Base-by-base conservation (phyloP, 2,113 vertebrate species). In the Microtus ochrogaster region DNA sequence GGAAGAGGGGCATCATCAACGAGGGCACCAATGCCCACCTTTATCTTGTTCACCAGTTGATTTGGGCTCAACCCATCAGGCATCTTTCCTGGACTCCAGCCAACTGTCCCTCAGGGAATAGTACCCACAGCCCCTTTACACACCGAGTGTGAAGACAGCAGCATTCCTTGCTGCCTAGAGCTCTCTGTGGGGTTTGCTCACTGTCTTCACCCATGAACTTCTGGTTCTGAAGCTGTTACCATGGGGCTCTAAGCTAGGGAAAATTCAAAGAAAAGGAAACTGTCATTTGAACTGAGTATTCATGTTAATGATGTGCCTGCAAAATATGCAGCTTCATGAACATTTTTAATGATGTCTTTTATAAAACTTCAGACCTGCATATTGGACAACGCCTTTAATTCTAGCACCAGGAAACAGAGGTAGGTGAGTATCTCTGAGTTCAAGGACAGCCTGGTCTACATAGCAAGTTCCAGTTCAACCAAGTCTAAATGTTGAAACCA, bases 151-250 rank as follows among this genome's bases (percentile, higher is more conserved):
- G 19, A 16, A 49, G 55, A 58, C 55, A 58, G 55, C 17, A 58
- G 6, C 2, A 11, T 49, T 22, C 21, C 3, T 0, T 65, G 14
- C 16, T 5, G 0, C 22, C n/a, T 8, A 66, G 68, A 92, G 28
- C 33, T 36, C 0, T 39, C 26, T 7, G 14, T 16, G 28, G 79
- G 22, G 1, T 36, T 47, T 14, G 2, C 65, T 89, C 36, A 26
- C 7, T 30, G 39, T 82, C 94, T 72, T 65, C 11, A 1, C 65
- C 83, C 26, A 9, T 19, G 8, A 90, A 70, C 63, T 55, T 39
- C 66, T 79, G 8, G 30, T 16, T 66, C 79, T 73, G 4, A 91
- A 78, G 12, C 65, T 39, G 13, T 11, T 17, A 1, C 39, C 28
- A 52, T 73, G 49, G 30, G 14, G 82, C 24, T 74, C 52, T 82